Conservation (phyloP, 2,113 vertebrate species). For the Oenanthe melanoleuca region DNA sequence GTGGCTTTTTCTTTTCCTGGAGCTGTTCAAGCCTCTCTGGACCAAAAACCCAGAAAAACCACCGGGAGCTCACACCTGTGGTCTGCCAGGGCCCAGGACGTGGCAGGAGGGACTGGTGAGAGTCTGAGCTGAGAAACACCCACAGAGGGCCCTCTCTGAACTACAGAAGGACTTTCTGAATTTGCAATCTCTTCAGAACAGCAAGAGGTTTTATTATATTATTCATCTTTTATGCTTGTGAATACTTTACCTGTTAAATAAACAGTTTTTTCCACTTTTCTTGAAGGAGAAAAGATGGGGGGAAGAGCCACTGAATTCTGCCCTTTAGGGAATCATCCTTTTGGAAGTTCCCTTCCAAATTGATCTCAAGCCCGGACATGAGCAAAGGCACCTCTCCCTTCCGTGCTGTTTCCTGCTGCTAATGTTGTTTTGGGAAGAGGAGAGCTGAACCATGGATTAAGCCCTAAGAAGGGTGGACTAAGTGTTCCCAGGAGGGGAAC, state of each 20-base stretch:
- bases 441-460: fast-evolving
- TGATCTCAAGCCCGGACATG: background rate
- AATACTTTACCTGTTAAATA: background rate
- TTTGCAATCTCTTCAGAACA: background rate
- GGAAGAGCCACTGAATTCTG: background rate
- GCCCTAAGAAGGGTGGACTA: background rate
- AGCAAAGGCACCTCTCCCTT: background rate
- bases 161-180: background rate
- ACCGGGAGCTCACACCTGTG: background rate
- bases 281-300: background rate
- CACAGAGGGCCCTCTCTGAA: background rate
- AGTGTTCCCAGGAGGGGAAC: background rate
- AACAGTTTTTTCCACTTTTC: background rate
- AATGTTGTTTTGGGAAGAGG: background rate
- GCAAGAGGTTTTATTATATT: background rate
- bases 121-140: background rate
- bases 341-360: background rate
- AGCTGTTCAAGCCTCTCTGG: background rate
- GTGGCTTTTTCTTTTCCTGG: background rate
- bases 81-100: fast-evolving
- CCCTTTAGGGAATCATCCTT: background rate
- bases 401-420: background rate
- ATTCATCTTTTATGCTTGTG: background rate
- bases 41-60: background rate
- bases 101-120: background rate